These are phyloP conservation scores for Blennius ocellaris DNA, from an alignment of 2,113 vertebrate genomes.

Conservation along the genomic window DNA sequence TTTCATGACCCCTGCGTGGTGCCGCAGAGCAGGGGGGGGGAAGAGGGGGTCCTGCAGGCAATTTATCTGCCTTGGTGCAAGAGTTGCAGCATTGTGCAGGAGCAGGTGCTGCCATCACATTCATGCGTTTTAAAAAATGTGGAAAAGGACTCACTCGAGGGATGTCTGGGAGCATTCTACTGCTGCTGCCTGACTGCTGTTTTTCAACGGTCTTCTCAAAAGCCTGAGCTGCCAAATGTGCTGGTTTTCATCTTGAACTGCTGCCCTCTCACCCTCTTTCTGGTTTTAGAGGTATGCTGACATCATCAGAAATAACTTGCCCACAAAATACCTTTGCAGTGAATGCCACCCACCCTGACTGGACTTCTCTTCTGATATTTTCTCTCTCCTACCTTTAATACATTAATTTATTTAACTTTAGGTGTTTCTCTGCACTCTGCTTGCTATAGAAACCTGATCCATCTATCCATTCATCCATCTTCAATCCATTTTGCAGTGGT, in stretches of 20 bases:
- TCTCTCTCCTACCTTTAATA: constrained; percentile 38
- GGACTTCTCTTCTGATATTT: constrained; percentile 41
- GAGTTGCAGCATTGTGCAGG: constrained; percentile 55
- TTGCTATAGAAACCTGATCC: constrained; percentile 38
- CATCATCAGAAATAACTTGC: constrained; percentile 75
- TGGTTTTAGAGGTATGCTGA: constrained; percentile 62
- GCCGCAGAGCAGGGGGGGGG: constrained; percentile 38
- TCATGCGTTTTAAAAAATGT: constrained; percentile 46
- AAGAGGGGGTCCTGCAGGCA: constrained; percentile 39
- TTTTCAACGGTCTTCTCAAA: constrained; percentile 63
- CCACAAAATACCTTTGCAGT: constrained; percentile 56
- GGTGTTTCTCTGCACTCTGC: constrained; percentile 57
- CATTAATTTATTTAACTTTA: constrained; percentile 38
- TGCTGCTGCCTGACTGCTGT: constrained; percentile 51
- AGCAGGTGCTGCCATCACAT: constrained; percentile 60
- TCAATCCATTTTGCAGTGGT: no score
- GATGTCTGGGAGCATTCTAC: constrained; percentile 37
- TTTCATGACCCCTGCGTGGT: constrained; percentile 65
- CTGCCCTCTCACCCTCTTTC: constrained; percentile 35
- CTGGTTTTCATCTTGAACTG: constrained; percentile 52
- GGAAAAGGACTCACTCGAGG: constrained; percentile 49
- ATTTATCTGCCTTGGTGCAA: constrained; percentile 57
- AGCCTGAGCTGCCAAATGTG: constrained; percentile 38
- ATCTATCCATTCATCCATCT: not conserved
- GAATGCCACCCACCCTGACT: constrained; percentile 43